phyloP scores from a whole-genome alignment of 2,888 invertebrate species.

The Homarus gammarus region DNA sequence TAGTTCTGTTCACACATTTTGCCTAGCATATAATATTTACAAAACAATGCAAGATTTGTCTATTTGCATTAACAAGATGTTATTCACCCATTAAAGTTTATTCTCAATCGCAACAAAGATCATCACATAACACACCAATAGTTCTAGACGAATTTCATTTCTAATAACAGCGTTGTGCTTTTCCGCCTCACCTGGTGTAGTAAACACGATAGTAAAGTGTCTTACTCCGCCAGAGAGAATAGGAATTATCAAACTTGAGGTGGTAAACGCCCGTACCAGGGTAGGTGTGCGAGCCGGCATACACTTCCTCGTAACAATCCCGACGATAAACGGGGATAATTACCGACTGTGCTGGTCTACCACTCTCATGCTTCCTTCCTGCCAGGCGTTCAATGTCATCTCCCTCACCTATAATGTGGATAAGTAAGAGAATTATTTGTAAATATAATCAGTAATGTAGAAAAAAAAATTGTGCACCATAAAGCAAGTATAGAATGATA shows the following conservation, averaged over 20 bases:
- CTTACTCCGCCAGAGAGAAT: conserved; percentile 99
- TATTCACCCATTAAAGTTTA: background rate
- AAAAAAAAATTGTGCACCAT: too few species aligned
- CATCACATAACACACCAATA: background rate
- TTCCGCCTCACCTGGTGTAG: conserved; percentile 84
- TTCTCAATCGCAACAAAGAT: background rate
- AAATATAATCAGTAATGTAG: background rate
- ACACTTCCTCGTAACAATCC: conserved; percentile 94
- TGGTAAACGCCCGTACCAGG: conserved; percentile 92
- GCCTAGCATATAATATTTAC: conserved; percentile 3
- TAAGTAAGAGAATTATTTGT: background rate
- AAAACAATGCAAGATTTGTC: background rate
- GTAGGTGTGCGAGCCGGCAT: conserved; percentile 83
- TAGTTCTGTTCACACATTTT: background rate
- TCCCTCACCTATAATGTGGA: conserved; percentile 38
- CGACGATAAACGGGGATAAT: conserved; percentile 96
- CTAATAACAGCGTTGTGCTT: background rate
- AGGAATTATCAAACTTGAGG: conserved; percentile 99
- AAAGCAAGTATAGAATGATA: too few species aligned
- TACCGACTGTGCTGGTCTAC: conserved; percentile 86
- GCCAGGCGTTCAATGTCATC: conserved; percentile 76
- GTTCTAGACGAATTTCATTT: background rate
- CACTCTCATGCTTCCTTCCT: conserved; percentile 59
- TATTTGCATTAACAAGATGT: background rate
- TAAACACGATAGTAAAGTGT: conserved; percentile 99